Evolutionary conservation across 2,113 vertebrate species (phyloP).

Genomic region (Gnathonemus longibarbis): DNA sequence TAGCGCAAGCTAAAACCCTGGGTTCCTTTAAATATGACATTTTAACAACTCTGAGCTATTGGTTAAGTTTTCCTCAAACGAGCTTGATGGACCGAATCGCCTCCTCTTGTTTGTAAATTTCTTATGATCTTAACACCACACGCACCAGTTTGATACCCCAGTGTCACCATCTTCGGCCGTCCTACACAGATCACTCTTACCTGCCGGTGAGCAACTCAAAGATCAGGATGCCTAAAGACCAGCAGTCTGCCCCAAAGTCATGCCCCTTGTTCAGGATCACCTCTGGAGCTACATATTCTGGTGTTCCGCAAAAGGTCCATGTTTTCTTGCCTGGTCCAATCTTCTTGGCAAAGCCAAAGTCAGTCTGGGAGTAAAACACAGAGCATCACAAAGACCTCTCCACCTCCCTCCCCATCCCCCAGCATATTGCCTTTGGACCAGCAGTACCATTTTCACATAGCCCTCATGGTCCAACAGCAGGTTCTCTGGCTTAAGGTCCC

Average conservation of each 20-base stretch:
- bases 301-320: conserved; percentile 70
- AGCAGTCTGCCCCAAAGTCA: conserved; percentile 67
- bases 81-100: too few relatives aligned
- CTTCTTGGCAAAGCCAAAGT: conserved; percentile 68
- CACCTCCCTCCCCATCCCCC: too few relatives aligned
- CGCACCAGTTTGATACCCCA: not conserved
- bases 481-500: conserved; percentile 69
- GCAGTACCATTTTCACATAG: conserved; percentile 62
- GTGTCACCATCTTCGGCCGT: not conserved
- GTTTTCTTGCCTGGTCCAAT: conserved; percentile 65
- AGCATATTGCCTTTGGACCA: not conserved
- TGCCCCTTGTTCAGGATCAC: conserved; percentile 69
- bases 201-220: conserved; percentile 67
- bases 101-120: too few relatives aligned
- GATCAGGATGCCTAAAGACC: conserved; percentile 67
- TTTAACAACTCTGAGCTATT: too few relatives aligned
- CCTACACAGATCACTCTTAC: conserved; percentile 38
- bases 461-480: conserved; percentile 58
- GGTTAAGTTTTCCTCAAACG: too few relatives aligned
- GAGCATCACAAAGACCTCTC: not conserved
- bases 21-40: too few relatives aligned
- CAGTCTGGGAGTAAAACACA: conserved; percentile 44
- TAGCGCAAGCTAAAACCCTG: too few relatives aligned
- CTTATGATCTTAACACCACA: not conserved
- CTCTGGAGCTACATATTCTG: conserved; percentile 68